Evolutionary conservation across 2,113 vertebrate genomes (phyloP).

Genomic region (Chloropsis cyanopogon): DNA sequence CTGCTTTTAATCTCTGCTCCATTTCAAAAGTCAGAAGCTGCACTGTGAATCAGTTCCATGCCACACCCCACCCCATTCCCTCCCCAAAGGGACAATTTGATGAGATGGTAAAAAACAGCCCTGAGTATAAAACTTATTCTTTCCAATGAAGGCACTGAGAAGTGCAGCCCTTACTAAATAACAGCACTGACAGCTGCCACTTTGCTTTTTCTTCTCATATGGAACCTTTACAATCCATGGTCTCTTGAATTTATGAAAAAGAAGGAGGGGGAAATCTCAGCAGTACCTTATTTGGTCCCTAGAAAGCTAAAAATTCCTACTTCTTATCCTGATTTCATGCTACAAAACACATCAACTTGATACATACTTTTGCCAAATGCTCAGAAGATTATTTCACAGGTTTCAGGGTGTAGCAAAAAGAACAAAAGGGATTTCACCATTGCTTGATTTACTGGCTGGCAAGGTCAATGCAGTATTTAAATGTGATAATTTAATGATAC

Average conservation of each 20-base stretch:
- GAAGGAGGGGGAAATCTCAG: not conserved
- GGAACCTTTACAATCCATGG: not conserved
- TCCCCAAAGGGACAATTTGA: not conserved
- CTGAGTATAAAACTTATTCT: not conserved
- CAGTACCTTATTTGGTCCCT: not conserved
- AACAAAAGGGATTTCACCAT: not conserved
- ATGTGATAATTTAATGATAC: constrained; percentile 18
- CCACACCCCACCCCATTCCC: fast-evolving
- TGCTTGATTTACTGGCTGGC: constrained; percentile 14
- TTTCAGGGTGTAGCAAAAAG: constrained; percentile 19
- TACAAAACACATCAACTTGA: not conserved
- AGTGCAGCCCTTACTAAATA: not conserved
- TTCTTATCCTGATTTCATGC: not conserved
- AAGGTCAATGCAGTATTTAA: constrained; percentile 2
- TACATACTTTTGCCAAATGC: not conserved
- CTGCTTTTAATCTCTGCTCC: not conserved
- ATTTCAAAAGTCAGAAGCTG: not conserved
- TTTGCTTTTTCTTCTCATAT: not conserved
- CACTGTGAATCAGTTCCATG: not conserved
- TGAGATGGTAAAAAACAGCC: not conserved
- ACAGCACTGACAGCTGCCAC: not conserved
- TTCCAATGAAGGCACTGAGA: not conserved
- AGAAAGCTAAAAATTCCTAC: not conserved
- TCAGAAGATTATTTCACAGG: not conserved
- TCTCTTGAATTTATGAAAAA: not conserved